Base-by-base conservation (phyloP, 2,888 invertebrate species). In the Schizotus pectinicornis region DNA sequence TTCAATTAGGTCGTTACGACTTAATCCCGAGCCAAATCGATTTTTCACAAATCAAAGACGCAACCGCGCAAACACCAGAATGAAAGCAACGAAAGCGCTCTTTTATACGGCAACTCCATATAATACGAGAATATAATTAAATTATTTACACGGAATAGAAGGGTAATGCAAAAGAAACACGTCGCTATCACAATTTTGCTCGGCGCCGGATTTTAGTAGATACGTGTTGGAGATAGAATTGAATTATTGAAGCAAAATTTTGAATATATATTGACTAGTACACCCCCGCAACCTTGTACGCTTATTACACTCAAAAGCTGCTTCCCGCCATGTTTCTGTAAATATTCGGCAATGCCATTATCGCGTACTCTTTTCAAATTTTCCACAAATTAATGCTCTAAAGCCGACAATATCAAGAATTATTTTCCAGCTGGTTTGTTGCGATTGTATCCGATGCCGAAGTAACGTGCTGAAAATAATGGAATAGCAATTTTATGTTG, bases 1-100 rank as follows among this genome's bases (percentile, higher is more conserved):
- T 55, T 59, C 61, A 61, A 61, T 61, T 56, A 55, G 55, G 35
- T 56, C 52, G 43, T 52, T 56, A 45, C 51, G 56, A 22, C 38
- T 56, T 43, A 49, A 56, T 56, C 37, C 47, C 49, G 12, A 38
- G 11, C 37, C 11, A 39, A 37, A 56, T 56, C 46, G 56, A 56
- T 50, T 50, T 48, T 42, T 42, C 14, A n/a, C 31, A 36, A 43
- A 45, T 53, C 43, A 48, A 9, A 9, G 12, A 13, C 6, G 30
- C 45, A 14, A 32, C 11, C 46, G 33, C 32, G 37, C 34, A 37
- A 49, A 39, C 11, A 49, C 12, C 39, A 30, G 12, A 8, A 13
- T 31, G 37, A 37, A 36, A 13, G 9, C 37, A 22, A 33, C 37
- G n/a, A 46, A 45, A 33, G 38, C 36, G 32, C 31, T 8, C 34